These are phyloP conservation scores for Diabrotica virgifera DNA, from an alignment of 1,140 invertebrate species.

Conservation along the genomic window DNA sequence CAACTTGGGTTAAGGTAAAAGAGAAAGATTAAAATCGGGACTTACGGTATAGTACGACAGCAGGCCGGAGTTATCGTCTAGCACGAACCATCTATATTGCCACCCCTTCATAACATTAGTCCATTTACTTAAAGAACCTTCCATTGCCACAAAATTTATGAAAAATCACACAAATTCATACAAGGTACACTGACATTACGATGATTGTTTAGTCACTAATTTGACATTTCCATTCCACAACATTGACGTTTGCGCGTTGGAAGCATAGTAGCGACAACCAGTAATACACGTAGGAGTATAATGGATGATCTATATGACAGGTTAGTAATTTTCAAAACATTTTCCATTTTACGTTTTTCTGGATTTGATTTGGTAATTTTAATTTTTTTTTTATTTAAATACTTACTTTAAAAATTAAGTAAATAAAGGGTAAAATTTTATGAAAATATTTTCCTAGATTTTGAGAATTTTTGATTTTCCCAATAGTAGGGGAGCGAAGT, in stretches of 20 bases:
- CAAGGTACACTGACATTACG: constrained; percentile 16
- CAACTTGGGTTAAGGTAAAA: constrained; percentile 7
- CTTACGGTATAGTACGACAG: constrained; percentile 96
- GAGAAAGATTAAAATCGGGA: constrained; percentile 34
- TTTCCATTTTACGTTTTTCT: too few species aligned
- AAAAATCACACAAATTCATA: constrained; percentile 18
- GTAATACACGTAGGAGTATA: not conserved
- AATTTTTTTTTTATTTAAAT: too few species aligned
- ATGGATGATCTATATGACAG: not conserved
- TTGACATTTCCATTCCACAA: constrained; percentile 22
- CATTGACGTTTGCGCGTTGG: constrained; percentile 19
- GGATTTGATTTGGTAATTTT: too few species aligned
- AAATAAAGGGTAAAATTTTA: too few species aligned
- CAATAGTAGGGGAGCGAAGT: too few species aligned
- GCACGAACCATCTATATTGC: constrained; percentile 99
- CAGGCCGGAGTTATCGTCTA: constrained; percentile 92
- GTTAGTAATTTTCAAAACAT: not conserved
- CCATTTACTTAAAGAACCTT: constrained; percentile 99
- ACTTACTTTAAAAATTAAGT: too few species aligned
- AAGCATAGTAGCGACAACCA: not conserved
- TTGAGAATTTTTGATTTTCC: too few species aligned
- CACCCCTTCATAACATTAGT: constrained; percentile 99
- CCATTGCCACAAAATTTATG: constrained; percentile 68
- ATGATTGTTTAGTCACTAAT: constrained; percentile 27
- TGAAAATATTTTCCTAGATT: too few species aligned